Conservation (phyloP, 2,113 vertebrate species). For the Dromaius novaehollandiae region DNA sequence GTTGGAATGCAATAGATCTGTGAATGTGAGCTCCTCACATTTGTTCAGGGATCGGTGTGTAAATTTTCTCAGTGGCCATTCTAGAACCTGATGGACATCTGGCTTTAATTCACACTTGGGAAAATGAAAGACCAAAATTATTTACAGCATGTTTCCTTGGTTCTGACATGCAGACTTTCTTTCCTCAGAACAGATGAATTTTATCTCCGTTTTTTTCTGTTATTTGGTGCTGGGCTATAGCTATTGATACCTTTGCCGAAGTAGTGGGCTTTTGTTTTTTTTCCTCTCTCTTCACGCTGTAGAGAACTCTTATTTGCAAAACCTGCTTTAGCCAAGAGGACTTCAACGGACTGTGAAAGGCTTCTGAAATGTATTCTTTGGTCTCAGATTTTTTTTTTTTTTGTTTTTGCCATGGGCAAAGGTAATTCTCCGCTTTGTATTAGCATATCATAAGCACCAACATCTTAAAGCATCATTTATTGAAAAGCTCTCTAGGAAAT, state of each 20-base stretch:
- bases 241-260: constrained; percentile 43
- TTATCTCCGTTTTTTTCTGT: constrained; percentile 40
- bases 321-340: constrained; percentile 71
- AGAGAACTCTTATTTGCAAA: constrained; percentile 64
- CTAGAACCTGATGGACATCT: constrained; percentile 57
- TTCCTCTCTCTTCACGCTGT: constrained; percentile 21
- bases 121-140: constrained; percentile 51
- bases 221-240: constrained; percentile 33
- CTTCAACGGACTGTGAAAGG: constrained; percentile 70
- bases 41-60: constrained; percentile 32
- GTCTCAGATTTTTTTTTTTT: constrained; percentile 32
- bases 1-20: constrained; percentile 47
- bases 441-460: constrained; percentile 1
- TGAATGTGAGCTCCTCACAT: constrained; percentile 58
- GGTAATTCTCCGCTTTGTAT: constrained; percentile 46
- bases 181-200: constrained; percentile 36
- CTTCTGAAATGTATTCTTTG: constrained; percentile 40
- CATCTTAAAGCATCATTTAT: constrained; percentile 31
- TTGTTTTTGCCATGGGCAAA: constrained; percentile 47
- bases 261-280: constrained; percentile 16
- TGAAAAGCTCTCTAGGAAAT: constrained; percentile 46
- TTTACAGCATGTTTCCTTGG: constrained; percentile 63
- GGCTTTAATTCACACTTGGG: constrained; percentile 54
- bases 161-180: constrained; percentile 48
- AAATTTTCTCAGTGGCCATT: constrained; percentile 63